phyloP scores from a whole-genome alignment of 2,888 invertebrate species.

The Linyphia triangularis region DNA sequence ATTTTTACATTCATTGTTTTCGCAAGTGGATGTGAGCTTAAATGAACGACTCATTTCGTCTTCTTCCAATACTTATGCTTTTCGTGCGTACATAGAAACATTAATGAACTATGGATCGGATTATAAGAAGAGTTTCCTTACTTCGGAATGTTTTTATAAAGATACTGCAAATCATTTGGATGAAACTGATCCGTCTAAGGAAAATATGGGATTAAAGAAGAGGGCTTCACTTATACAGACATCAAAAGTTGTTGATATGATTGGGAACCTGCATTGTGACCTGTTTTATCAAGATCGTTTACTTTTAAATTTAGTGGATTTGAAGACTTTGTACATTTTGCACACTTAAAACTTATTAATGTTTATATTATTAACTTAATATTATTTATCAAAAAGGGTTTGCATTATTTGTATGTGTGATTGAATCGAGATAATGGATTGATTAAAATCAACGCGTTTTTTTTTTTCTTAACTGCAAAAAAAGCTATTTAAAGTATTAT shows the following conservation, averaged over 20 bases:
- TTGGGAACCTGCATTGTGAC: conserved; percentile 30
- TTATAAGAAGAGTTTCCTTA: conserved; percentile 6
- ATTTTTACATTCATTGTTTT: conserved; percentile 52
- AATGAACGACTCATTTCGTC: conserved; percentile 35
- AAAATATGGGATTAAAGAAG: conserved; percentile 26
- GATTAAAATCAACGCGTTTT: too few relatives aligned
- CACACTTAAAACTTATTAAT: too few relatives aligned
- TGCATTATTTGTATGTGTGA: too few relatives aligned
- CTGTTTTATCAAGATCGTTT: conserved; percentile 25
- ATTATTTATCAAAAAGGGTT: too few relatives aligned
- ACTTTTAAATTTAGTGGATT: conserved; percentile 30
- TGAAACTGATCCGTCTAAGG: background rate
- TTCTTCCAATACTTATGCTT: conserved; percentile 16
- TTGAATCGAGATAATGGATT: too few relatives aligned
- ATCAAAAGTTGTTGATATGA: conserved; percentile 40
- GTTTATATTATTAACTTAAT: too few relatives aligned
- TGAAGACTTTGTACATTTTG: too few relatives aligned
- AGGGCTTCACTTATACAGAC: background rate
- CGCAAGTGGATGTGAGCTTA: conserved; percentile 51
- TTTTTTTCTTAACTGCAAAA: too few relatives aligned
- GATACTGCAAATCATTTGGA: background rate
- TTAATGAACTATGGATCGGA: conserved; percentile 33
- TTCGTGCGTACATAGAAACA: conserved; percentile 31
- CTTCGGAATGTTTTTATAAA: conserved; percentile 29
- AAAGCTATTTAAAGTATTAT: too few relatives aligned